phyloP scores from a whole-genome alignment of 2,888 invertebrate species.

The Nysson spinosus region DNA sequence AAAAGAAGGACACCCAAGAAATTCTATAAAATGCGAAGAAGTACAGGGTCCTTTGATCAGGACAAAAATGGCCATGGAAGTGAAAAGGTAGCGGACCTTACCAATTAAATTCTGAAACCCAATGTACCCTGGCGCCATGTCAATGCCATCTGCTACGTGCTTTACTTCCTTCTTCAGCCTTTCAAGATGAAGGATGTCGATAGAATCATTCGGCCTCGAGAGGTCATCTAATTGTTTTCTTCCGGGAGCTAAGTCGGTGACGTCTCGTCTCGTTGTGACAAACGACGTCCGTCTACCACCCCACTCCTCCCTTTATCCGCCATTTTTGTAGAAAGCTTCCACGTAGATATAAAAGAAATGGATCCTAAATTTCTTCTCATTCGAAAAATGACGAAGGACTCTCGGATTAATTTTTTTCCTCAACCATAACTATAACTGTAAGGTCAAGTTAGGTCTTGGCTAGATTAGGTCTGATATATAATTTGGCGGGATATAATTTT shows the following conservation, averaged over 20 bases:
- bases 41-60: neutral
- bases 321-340: neutral
- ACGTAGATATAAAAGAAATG: too few species aligned
- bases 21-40: constrained; percentile 8
- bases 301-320: neutral
- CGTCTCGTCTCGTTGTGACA: constrained; percentile 36
- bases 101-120: constrained; percentile 36
- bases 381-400: too few species aligned
- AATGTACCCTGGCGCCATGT: constrained; percentile 28
- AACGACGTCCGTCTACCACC: constrained; percentile 34
- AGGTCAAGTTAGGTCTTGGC: too few species aligned
- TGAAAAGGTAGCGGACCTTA: constrained; percentile 23
- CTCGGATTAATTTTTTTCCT: too few species aligned
- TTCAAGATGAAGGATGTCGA: constrained; percentile 36
- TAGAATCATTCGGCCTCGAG: constrained; percentile 52
- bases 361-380: too few species aligned
- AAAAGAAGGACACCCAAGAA: too few species aligned
- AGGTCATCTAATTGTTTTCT: constrained; percentile 57
- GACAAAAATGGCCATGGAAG: constrained; percentile 2
- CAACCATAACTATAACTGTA: too few species aligned
- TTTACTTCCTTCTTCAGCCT: constrained; percentile 15
- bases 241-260: constrained; percentile 20
- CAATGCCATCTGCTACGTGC: constrained; percentile 42
- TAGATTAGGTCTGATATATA: too few species aligned
- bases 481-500: too few species aligned